Conservation (phyloP, 2,888 invertebrate genomes). For the Erebia epiphron region DNA sequence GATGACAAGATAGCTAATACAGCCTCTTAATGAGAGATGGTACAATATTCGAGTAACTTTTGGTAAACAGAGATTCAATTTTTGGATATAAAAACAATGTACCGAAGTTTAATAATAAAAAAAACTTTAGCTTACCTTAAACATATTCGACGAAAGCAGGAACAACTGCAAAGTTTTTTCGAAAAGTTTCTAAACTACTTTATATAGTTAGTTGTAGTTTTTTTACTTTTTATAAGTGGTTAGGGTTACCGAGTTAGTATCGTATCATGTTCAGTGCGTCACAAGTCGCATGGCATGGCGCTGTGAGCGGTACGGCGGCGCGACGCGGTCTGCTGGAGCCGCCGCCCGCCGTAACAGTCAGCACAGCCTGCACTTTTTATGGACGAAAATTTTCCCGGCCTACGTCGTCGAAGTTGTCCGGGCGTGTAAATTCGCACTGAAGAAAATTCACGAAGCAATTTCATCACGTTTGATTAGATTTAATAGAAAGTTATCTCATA, state of each 20-base stretch:
- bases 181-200: constrained; percentile 43
- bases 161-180: constrained; percentile 37
- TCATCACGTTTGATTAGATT: no score
- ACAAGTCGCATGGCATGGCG: constrained; percentile 52
- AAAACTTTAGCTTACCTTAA: constrained; percentile 54
- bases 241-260: constrained; percentile 41
- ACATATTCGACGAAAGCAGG: constrained; percentile 47
- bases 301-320: constrained; percentile 57
- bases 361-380: constrained; percentile 24
- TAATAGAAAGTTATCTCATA: no score
- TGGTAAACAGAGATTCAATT: neutral
- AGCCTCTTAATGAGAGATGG: no score
- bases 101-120: neutral
- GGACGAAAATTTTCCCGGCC: constrained; percentile 12
- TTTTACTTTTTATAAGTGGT: constrained; percentile 47
- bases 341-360: constrained; percentile 50
- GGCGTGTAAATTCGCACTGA: neutral
- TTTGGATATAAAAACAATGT: neutral
- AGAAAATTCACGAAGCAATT: no score
- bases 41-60: neutral
- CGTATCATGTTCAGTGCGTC: constrained; percentile 37
- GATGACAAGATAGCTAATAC: no score
- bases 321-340: constrained; percentile 62
- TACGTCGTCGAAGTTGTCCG: neutral
- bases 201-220: constrained; percentile 50